Evolutionary conservation across 2,113 vertebrate genomes (phyloP), one percentile per base, ranked within the genome.

Genomic region (Hassar affinis): DNA sequence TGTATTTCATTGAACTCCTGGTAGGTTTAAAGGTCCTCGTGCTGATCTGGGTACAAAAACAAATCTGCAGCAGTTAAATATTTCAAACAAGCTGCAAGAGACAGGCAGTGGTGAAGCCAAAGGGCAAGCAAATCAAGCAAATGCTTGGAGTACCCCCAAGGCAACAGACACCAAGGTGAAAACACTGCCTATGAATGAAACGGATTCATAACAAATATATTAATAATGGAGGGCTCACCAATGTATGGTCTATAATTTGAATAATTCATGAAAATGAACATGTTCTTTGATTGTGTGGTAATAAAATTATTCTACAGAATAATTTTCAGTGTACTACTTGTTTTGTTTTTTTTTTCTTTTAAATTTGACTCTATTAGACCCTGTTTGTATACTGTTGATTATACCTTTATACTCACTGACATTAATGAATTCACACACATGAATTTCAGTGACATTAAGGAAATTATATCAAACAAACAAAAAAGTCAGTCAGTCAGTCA

Each of bases 31-130:
- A 51, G 71, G 30, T 81, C 72, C 35, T 47, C 47, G 4, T 78
- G 64, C 66, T 71, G 71, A 18, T 75, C 79, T 38, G 74, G 17
- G 74, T 77, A 14, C 33, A 78, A 56, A 84, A 59, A 66, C 78
- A 83, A 69, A 84, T 79, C 61, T 47, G 42, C 69, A 80, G 77
- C 61, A 80, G 82, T 81, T 84, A 83, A 81, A 78, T 80, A 84
- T 84, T 81, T 62, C 81, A 87, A 35, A 85, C 52, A 81, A 42
- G 59, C 59, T 79, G 75, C 6, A n/a, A 59, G 51, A 80, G 71
- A 80, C 51, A 68, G 51, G 30, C 51, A 38, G 51, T 38, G 30
- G 18, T 7, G 11, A 77, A 77, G 74, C 51, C 22, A 77, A 33
- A 77, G 74, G 74, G 33, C 51, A 77, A 77, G 51, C 51, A 77